These are phyloP conservation scores for Hylyphantes graminicola DNA, from an alignment of 1,140 invertebrate genomes.

Conservation along the genomic window DNA sequence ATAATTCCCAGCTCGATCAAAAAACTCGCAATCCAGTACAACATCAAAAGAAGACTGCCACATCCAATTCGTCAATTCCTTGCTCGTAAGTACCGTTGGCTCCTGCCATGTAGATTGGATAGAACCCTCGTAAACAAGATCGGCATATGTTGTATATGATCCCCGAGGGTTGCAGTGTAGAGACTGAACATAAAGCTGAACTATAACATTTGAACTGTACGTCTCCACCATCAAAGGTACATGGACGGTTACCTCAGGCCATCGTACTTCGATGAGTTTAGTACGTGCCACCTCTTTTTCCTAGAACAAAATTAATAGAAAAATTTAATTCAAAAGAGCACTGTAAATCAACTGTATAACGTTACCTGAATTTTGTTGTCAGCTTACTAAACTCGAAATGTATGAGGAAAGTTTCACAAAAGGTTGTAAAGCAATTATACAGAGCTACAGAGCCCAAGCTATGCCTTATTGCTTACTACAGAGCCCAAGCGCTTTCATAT, in stretches of 20 bases:
- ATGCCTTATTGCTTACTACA: too few species aligned
- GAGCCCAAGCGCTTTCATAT: too few species aligned
- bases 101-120: conserved; percentile 35
- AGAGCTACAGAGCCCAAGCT: too few species aligned
- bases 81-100: conserved; percentile 32
- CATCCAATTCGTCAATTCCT: conserved; percentile 46
- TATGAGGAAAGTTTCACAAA: too few species aligned
- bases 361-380: too few species aligned
- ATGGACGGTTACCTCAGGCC: conserved; percentile 61
- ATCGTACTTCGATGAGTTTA: conserved; percentile 45
- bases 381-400: too few species aligned
- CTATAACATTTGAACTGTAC: conserved; percentile 59
- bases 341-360: too few species aligned
- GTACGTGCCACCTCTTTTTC: conserved; percentile 46
- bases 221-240: conserved; percentile 62
- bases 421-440: too few species aligned
- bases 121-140: conserved; percentile 53
- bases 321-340: too few species aligned
- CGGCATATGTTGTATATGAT: conserved; percentile 13
- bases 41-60: conserved; percentile 52
- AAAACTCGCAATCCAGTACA: conserved; percentile 55
- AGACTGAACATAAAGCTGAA: conserved; percentile 37
- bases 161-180: conserved; percentile 49
- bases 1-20: conserved; percentile 61
- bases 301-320: conserved; percentile 17